These are phyloP conservation scores for Cephalopachus bancanus DNA, from an alignment of 2,797 vertebrate genomes.

Conservation along the genomic window DNA sequence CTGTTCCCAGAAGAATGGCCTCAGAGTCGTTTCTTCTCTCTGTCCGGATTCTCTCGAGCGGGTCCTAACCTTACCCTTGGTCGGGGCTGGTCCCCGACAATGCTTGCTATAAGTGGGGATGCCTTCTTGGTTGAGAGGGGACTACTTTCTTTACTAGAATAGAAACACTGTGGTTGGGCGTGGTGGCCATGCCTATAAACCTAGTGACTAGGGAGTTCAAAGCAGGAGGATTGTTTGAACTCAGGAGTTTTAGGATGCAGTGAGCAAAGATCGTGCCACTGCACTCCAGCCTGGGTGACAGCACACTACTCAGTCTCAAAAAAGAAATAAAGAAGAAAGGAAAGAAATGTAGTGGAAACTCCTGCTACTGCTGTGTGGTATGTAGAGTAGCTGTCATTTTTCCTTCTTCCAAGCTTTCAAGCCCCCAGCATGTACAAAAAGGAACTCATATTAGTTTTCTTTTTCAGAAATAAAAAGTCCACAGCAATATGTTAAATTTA, in stretches of 20 bases:
- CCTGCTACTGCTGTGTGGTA: not conserved
- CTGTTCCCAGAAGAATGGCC: too few relatives aligned
- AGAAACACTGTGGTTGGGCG: not conserved
- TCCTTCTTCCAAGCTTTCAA: not conserved
- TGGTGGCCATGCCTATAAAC: too few relatives aligned
- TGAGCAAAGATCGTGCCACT: too few relatives aligned
- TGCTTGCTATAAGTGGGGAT: not conserved
- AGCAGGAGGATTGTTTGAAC: too few relatives aligned
- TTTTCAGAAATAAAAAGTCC: not conserved
- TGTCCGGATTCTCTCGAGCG: too few relatives aligned
- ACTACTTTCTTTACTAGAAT: not conserved
- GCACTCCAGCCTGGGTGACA: too few relatives aligned
- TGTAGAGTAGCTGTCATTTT: not conserved
- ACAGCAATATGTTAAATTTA: constrained; percentile 20
- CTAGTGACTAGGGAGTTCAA: too few relatives aligned
- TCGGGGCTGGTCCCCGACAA: too few relatives aligned
- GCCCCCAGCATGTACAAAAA: not conserved
- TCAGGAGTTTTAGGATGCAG: too few relatives aligned
- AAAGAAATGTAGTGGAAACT: not conserved
- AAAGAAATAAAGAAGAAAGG: not conserved
- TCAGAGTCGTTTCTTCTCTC: too few relatives aligned
- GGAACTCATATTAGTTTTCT: not conserved
- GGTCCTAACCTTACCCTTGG: too few relatives aligned
- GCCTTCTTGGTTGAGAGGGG: not conserved
- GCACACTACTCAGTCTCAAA: too few relatives aligned